phyloP scores from a whole-genome alignment of 2,888 invertebrate species.

The Noctua janthina region DNA sequence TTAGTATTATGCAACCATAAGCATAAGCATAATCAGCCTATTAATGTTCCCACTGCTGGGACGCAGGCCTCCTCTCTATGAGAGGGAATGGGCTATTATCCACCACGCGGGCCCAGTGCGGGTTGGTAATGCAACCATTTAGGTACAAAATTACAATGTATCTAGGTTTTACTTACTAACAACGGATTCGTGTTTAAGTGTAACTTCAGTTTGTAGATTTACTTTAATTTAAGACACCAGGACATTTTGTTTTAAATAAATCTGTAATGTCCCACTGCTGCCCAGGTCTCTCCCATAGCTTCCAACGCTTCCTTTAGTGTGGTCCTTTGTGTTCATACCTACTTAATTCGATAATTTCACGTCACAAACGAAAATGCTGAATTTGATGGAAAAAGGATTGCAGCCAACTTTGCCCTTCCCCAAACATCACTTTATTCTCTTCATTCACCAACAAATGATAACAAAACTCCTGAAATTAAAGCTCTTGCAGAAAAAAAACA shows the following conservation, averaged over 20 bases:
- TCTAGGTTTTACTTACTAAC: neutral
- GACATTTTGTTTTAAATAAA: neutral
- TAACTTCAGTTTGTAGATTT: neutral
- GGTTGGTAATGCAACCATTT: too few species aligned
- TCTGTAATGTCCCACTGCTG: neutral
- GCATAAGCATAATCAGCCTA: too few species aligned
- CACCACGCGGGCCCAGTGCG: too few species aligned
- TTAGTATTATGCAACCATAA: neutral
- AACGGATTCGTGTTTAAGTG: neutral
- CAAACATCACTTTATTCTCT: conserved; percentile 13
- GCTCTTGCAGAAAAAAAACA: conserved; percentile 30
- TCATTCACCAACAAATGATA: conserved; percentile 25
- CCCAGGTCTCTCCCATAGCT: neutral
- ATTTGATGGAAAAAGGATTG: neutral
- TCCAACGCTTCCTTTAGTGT: neutral
- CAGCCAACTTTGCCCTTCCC: neutral
- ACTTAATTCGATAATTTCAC: neutral
- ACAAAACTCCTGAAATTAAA: conserved; percentile 38
- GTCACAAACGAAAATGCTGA: too few species aligned
- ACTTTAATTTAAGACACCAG: neutral
- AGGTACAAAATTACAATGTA: neutral
- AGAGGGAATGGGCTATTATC: too few species aligned
- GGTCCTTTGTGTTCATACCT: neutral
- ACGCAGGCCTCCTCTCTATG: too few species aligned
- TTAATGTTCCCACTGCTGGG: too few species aligned